Evolutionary conservation across 2,113 vertebrate species (phyloP).

Genomic region (Trichomycterus rosablanca): DNA sequence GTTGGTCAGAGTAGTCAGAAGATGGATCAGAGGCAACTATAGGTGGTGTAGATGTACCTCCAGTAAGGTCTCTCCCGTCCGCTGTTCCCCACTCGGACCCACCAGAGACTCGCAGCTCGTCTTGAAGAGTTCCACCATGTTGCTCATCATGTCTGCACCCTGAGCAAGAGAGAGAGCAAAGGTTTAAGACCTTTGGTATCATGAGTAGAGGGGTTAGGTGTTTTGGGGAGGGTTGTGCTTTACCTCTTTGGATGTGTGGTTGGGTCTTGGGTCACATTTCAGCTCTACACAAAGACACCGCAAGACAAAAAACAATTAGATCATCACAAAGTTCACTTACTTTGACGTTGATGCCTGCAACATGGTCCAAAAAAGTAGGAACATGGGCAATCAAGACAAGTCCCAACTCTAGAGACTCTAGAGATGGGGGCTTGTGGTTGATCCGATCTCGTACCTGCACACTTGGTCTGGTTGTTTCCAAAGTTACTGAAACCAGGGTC

Average conservation of each 20-base stretch:
- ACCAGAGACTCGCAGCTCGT: slow-evolving; percentile 60
- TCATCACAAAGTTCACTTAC: no score
- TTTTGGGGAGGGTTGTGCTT: background rate
- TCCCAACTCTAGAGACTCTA: no score
- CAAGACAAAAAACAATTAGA: background rate
- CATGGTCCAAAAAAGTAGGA: no score
- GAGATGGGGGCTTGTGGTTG: background rate
- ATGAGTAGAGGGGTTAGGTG: background rate
- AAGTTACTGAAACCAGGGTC: slow-evolving; percentile 58
- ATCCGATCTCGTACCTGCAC: slow-evolving; percentile 54
- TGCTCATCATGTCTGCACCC: background rate
- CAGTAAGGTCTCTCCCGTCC: slow-evolving; percentile 55
- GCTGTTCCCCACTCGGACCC: slow-evolving; percentile 1
- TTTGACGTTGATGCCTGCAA: no score
- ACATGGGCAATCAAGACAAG: no score
- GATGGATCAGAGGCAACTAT: no score
- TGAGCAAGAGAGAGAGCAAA: background rate
- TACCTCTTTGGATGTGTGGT: slow-evolving; percentile 14
- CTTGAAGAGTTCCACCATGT: slow-evolving; percentile 54
- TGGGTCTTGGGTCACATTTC: slow-evolving; percentile 1
- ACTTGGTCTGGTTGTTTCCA: slow-evolving; percentile 45
- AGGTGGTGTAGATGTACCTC: no score
- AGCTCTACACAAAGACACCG: slow-evolving; percentile 16
- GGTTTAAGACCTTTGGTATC: background rate
- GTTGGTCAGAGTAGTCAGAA: no score